A percentile compares a stretch with the other conserved stretches of the same genome.
phyloP scores from a whole-genome alignment of 2,888 invertebrate species.

The Sericinus montela region DNA sequence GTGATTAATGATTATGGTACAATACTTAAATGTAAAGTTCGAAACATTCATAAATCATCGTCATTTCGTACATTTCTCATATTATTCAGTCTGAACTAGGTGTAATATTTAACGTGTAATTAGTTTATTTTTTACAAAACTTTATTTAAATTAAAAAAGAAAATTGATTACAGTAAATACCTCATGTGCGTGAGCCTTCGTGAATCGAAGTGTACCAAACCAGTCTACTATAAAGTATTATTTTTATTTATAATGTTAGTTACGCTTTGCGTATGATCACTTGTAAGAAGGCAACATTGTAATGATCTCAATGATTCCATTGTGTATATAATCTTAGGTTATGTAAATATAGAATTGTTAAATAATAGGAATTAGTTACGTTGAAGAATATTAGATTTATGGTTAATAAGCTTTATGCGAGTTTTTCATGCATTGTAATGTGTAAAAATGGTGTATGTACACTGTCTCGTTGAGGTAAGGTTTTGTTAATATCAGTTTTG shows the following conservation, averaged over 20 bases:
- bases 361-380: conserved; percentile 40
- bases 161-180: background rate
- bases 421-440: conserved; percentile 34
- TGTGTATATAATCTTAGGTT: conserved; percentile 65
- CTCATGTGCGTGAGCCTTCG: conserved; percentile 7
- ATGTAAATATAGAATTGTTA: conserved; percentile 58
- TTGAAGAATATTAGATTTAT: conserved; percentile 38
- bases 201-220: conserved; percentile 55
- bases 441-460: conserved; percentile 14
- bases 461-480: conserved; percentile 13
- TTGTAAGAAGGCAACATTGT: conserved; percentile 52
- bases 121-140: conserved; percentile 5
- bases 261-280: conserved; percentile 61
- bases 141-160: conserved; percentile 1
- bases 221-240: conserved; percentile 74
- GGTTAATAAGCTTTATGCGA: conserved; percentile 42
- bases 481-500: conserved; percentile 16
- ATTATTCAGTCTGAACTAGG: conserved; percentile 1
- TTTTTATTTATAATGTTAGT: conserved; percentile 47
- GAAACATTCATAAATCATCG: background rate
- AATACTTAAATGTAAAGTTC: conserved; percentile 9
- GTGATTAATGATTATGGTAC: conserved; percentile 14
- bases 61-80: conserved; percentile 1
- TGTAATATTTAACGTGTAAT: conserved; percentile 1
- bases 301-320: conserved; percentile 79